phyloP scores from a whole-genome alignment of 2,113 vertebrate genomes.

The Alligator sinensis region DNA sequence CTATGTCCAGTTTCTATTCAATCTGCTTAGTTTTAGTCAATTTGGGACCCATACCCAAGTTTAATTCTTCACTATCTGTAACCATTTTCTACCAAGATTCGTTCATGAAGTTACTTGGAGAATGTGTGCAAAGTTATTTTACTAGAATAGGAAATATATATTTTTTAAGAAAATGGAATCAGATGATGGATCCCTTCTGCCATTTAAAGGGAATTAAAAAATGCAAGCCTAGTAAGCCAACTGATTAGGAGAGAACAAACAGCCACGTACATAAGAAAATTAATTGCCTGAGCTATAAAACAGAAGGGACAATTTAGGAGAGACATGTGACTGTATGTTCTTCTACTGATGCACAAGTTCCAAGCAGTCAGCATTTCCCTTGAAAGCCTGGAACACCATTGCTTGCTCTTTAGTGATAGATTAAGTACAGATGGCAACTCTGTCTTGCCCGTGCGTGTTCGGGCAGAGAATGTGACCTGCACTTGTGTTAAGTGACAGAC shows the following conservation, averaged over 20 bases:
- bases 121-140: too few relatives aligned
- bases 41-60: background rate
- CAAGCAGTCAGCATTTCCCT: conserved; percentile 61
- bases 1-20: background rate
- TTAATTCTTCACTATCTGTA: background rate
- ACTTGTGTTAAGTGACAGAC: conserved; percentile 49
- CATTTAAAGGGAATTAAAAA: background rate
- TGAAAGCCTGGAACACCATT: conserved; percentile 53
- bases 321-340: conserved; percentile 5
- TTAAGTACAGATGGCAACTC: conserved; percentile 71
- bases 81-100: background rate
- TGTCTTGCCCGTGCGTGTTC: conserved; percentile 50
- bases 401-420: conserved; percentile 68
- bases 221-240: too few relatives aligned
- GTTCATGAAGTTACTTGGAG: background rate
- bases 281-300: conserved; percentile 35
- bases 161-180: background rate
- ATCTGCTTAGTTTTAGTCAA: background rate
- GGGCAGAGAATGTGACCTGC: conserved; percentile 65
- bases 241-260: background rate
- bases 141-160: background rate
- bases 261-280: background rate
- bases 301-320: conserved; percentile 22
- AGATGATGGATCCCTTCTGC: background rate
- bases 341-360: conserved; percentile 25